These are phyloP conservation scores for Tetraodon nigroviridis DNA, from an alignment of 2,113 vertebrate genomes.

Conservation along the genomic window DNA sequence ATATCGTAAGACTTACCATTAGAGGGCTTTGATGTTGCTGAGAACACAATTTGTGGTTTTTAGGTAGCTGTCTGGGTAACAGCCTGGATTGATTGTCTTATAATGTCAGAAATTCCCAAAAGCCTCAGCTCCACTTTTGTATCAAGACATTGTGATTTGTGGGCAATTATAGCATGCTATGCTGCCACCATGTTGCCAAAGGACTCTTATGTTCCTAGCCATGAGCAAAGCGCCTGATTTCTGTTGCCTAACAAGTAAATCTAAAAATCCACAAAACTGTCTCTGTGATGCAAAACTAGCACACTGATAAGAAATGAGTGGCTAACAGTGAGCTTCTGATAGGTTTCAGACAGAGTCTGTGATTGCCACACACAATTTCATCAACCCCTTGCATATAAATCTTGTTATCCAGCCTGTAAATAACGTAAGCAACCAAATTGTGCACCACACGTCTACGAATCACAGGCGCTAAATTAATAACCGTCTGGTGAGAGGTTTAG, in stretches of 20 bases:
- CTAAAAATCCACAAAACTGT: constrained; percentile 8
- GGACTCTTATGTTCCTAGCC: background rate
- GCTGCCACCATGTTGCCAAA: background rate
- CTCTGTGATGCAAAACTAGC: constrained; percentile 27
- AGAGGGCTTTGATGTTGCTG: too few relatives aligned
- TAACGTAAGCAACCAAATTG: constrained; percentile 42
- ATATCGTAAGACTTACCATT: too few relatives aligned
- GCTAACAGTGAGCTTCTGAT: constrained; percentile 38
- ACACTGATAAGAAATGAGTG: constrained; percentile 22
- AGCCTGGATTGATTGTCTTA: too few relatives aligned
- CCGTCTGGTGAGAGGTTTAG: constrained; percentile 52
- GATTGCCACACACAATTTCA: constrained; percentile 20
- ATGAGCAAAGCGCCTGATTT: constrained; percentile 6
- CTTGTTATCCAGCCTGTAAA: constrained; percentile 50
- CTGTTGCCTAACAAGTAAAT: constrained; percentile 10
- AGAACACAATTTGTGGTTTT: too few relatives aligned
- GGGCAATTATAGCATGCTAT: too few relatives aligned
- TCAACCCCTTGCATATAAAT: constrained; percentile 27
- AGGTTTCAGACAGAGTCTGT: constrained; percentile 8
- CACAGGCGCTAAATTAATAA: constrained; percentile 56
- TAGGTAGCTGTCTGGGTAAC: too few relatives aligned
- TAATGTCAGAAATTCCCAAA: too few relatives aligned
- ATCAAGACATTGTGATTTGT: too few relatives aligned
- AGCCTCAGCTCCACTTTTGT: too few relatives aligned
- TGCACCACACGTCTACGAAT: constrained; percentile 26